Evolutionary conservation across 2,113 vertebrate genomes (phyloP).

Genomic region (Amblyornis subalaris): DNA sequence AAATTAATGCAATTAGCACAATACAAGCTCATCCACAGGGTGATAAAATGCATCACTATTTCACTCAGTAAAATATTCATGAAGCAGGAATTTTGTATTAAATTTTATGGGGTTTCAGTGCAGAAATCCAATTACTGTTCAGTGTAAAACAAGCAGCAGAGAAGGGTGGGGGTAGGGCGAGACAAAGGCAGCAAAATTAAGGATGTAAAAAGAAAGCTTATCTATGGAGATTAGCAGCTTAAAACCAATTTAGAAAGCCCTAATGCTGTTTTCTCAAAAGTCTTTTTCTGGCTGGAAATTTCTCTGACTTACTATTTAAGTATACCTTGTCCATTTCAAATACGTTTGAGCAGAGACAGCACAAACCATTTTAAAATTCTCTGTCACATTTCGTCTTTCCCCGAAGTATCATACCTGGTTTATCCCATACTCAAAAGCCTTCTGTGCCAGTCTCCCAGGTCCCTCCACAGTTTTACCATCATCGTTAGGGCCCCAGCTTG

Average conservation of each 20-base stretch:
- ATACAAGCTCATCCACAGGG: background rate
- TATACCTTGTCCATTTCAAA: background rate
- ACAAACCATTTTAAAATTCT: background rate
- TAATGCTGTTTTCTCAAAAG: background rate
- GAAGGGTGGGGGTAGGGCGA: background rate
- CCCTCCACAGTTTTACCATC: constrained; percentile 98
- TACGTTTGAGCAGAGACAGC: background rate
- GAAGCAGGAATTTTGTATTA: background rate
- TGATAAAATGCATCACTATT: background rate
- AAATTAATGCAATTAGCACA: background rate
- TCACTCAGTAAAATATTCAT: constrained; percentile 14
- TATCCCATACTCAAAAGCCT: constrained; percentile 96
- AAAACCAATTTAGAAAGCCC: background rate
- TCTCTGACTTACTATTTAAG: background rate
- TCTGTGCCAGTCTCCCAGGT: constrained; percentile 90
- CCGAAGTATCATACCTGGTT: constrained; percentile 76
- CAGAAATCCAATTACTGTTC: constrained; percentile 50
- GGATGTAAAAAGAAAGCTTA: background rate
- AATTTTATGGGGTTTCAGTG: constrained; percentile 24
- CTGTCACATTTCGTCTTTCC: background rate
- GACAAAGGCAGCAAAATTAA: background rate
- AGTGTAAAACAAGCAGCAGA: constrained; percentile 20
- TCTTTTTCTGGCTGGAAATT: background rate
- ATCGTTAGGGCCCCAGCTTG: constrained; percentile 97
- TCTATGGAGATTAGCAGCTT: background rate